These are phyloP conservation scores for Saxidomus purpurata DNA, from an alignment of 1,140 invertebrate species.

Conservation along the genomic window DNA sequence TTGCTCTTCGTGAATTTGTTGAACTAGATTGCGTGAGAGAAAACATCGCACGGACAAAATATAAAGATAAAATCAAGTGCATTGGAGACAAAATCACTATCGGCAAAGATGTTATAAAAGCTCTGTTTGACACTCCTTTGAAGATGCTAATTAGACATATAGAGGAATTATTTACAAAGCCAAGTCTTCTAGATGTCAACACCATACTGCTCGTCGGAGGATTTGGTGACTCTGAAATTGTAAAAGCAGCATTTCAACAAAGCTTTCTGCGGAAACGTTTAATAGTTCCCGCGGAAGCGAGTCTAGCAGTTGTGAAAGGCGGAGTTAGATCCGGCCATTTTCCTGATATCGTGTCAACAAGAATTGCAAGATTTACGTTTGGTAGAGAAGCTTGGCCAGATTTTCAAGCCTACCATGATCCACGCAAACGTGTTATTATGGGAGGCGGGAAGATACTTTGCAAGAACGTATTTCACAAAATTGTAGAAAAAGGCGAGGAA, in stretches of 20 bases:
- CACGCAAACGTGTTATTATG: background rate
- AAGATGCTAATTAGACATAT: background rate
- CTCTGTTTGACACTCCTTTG: background rate
- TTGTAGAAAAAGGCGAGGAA: background rate
- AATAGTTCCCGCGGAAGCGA: background rate
- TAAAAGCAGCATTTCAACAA: background rate
- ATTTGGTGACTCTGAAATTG: background rate
- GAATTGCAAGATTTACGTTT: background rate
- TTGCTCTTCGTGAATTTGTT: too few species aligned
- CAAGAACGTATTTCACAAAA: background rate
- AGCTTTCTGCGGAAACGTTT: background rate
- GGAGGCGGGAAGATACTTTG: background rate
- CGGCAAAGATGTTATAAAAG: background rate
- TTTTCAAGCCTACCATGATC: background rate
- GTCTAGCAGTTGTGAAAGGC: background rate
- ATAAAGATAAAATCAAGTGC: too few species aligned
- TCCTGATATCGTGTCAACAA: background rate
- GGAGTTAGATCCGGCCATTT: background rate
- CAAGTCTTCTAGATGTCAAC: background rate
- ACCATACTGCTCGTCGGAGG: slow-evolving; percentile 60
- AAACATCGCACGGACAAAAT: too few species aligned
- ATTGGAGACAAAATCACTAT: background rate
- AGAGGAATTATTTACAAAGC: background rate
- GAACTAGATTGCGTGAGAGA: too few species aligned
- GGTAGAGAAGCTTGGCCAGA: background rate